Conservation (phyloP, 2,113 vertebrate species). For the Vicugna pacos region DNA sequence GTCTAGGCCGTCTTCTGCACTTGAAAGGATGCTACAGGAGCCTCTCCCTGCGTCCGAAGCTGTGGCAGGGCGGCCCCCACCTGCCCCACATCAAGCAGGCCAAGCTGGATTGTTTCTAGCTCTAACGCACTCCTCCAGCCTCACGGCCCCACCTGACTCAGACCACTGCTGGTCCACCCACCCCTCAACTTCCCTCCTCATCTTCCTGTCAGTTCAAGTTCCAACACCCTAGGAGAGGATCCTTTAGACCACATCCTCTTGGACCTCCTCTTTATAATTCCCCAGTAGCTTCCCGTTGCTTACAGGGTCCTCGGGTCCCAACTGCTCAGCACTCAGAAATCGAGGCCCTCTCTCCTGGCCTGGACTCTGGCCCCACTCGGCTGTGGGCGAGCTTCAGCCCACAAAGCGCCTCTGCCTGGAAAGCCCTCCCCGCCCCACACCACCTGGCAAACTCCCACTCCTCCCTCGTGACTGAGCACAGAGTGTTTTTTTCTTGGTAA, state of each 20-base stretch:
- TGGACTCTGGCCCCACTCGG: not conserved
- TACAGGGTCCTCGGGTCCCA: not conserved
- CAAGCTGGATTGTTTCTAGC: not conserved
- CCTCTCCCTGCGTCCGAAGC: not conserved
- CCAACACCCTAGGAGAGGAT: not conserved
- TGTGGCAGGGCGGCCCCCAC: not conserved
- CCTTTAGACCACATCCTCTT: not conserved
- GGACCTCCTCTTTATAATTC: not conserved
- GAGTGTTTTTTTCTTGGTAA: not conserved
- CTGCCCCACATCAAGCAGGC: not conserved
- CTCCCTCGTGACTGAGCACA: not conserved
- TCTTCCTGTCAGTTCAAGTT: not conserved
- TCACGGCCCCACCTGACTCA: not conserved
- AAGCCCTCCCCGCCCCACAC: not conserved
- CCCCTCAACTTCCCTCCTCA: not conserved
- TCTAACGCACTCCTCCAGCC: not conserved
- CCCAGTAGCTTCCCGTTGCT: not conserved
- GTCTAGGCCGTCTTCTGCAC: not conserved
- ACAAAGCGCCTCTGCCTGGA: not conserved
- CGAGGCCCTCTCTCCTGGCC: not conserved
- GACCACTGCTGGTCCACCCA: not conserved
- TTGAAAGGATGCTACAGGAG: not conserved
- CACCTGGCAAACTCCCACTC: not conserved
- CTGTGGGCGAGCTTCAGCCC: not conserved
- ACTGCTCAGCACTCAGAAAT: not conserved